Evolutionary conservation across 2,113 vertebrate genomes (phyloP), one percentile per base, ranked within the genome.

Genomic region (Porphyrio hochstetteri): DNA sequence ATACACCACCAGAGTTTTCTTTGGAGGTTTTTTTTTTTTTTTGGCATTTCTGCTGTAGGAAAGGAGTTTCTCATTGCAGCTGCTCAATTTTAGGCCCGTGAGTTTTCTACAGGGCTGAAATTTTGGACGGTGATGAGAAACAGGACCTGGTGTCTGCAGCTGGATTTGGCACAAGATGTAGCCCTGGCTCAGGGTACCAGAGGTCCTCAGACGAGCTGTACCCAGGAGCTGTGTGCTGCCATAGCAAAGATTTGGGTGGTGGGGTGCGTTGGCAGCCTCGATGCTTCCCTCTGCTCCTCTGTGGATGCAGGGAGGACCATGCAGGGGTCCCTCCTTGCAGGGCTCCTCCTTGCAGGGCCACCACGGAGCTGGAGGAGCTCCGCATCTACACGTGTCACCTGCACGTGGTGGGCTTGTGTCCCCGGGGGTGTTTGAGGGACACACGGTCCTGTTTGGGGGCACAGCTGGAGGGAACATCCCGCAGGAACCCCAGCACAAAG

Each of bases 1-100:
- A 35, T 1, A 16, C 14, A 28, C 1, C 31, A 42, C 0, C 21
- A 4, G 0, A 0, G 11, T 33, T 56, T 79, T n/a, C 14, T 27
- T 29, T 2, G 42, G 11, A 13, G 6, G 19, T 52, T 53, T 53
- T 52, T 25, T 50, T 50, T 55, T 14, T 5, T n/a, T 86, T 29
- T 50, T 40, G 55, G 53, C 1, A 3, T 74, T 94, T 52, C 27
- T 78, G 0, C 24, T 33, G 1, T 0, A 76, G 48, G 38, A n/a
- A 63, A 59, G n/a, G 44, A 25, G 16, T 46, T 74, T 29, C 48
- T 56, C 18, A 4, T 10, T 1, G 5, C 18, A n/a, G 84, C 16
- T 33, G 7, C 24, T n/a, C 13, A 2, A n/a, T 31, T 31, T 52
- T 38, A 63, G 76, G 60, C 21, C 55, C 2, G 0, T 2, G 12